Evolutionary conservation across 2,113 vertebrate genomes (phyloP), one percentile per base, ranked within the genome.

Genomic region (Octodon degus): DNA sequence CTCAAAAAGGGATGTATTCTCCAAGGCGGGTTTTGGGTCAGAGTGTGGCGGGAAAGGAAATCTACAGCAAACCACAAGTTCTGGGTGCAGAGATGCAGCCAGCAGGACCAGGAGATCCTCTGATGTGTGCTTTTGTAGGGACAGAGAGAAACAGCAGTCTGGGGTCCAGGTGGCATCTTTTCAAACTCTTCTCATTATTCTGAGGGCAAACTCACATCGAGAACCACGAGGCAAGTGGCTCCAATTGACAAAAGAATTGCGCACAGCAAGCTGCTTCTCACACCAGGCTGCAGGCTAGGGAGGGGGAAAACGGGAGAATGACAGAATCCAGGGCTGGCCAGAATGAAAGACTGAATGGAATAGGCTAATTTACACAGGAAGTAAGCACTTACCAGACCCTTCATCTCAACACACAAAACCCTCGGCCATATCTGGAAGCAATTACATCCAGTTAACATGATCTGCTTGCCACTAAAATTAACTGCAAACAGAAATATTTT

Each of bases 361-460:
- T 87, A 98, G 98, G 98, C 98, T 99, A 98, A 99, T 99, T 99
- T 99, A 99, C 98, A 99, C 99, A 99, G 99, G 99, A 99, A 99
- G 99, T 98, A 96, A 99, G 98, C 98, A 99, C 99, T 99, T 99
- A 99, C 99, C 98, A 98, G 98, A 98, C 98, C 98, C 98, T 99
- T 99, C 98, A 98, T 99, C 99, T 98, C 96, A 98, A 99, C 98
- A 99, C 98, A 99, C 98, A 98, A 98, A 98, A 98, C 98, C 99
- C 98, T 98, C 98, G 97, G 98, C 98, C 99, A 98, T 99, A 99
- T 99, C 99, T 99, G 99, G 99, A 99, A 99, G 99, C 99, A 99
- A 99, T 99, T 99, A 99, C 97, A 98, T 98, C 98, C 98, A 97
- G 99, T 99, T 99, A 99, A 99, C 99, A 98, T 99, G 99, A 99